Conservation (phyloP, 2,113 vertebrate genomes). For the Sakesphorus luctuosus region DNA sequence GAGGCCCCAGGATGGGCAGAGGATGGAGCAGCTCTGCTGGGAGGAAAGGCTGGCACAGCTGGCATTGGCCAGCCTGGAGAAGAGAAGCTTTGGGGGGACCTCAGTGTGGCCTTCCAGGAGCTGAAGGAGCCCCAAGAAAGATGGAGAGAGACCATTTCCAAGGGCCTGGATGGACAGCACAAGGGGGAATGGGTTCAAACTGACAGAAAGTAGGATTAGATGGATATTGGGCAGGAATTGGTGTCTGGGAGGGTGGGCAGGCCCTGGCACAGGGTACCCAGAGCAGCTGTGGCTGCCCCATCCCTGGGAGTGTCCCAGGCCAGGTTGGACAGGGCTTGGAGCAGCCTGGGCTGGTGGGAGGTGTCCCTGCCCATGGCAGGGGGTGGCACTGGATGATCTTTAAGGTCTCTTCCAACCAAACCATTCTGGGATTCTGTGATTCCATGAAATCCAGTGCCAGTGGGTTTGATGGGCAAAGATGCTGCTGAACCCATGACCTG, state of each 20-base stretch:
- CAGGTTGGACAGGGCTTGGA: accelerated
- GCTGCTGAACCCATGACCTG: background rate
- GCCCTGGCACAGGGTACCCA: background rate
- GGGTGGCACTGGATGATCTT: background rate
- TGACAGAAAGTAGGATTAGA: background rate
- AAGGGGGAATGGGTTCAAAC: background rate
- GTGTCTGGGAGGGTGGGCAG: background rate
- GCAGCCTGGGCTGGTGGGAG: accelerated
- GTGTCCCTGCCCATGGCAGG: background rate
- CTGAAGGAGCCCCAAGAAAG: background rate
- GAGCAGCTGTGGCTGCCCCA: background rate
- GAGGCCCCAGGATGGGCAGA: background rate
- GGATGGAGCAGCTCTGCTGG: background rate
- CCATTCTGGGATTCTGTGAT: background rate
- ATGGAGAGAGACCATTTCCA: background rate
- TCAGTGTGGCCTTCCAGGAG: background rate
- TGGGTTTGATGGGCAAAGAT: background rate
- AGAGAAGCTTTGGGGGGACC: background rate
- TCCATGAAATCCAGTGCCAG: background rate
- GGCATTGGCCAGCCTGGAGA: background rate
- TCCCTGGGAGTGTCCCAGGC: background rate
- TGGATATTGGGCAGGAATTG: background rate
- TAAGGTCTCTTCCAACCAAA: background rate
- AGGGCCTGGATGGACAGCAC: background rate
- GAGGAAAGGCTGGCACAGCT: background rate